Evolutionary conservation across 2,888 invertebrate species (phyloP).

Genomic region (Boloria selene): DNA sequence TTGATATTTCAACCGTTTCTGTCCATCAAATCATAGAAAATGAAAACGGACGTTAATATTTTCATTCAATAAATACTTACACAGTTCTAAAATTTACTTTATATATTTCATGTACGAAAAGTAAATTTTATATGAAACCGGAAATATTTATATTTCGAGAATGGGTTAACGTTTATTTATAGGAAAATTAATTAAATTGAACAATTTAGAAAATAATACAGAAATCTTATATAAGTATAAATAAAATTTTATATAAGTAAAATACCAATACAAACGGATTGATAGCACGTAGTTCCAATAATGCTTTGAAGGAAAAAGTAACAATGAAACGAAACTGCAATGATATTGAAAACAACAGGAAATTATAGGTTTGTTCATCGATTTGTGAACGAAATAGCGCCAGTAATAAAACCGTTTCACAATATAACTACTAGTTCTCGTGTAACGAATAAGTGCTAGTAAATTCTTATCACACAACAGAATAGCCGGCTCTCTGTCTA

Average conservation of each 20-base stretch:
- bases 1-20: slow-evolving; percentile 10
- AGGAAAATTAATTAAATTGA: too few relatives aligned
- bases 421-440: slow-evolving; percentile 13
- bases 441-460: background rate
- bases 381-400: slow-evolving; percentile 12
- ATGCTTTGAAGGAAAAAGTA: background rate
- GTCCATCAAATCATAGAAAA: slow-evolving; percentile 2
- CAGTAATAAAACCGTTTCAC: slow-evolving; percentile 8
- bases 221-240: too few relatives aligned
- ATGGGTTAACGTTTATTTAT: too few relatives aligned
- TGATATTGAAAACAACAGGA: slow-evolving; percentile 19
- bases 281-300: background rate
- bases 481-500: slow-evolving; percentile 12
- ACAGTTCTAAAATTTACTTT: too few relatives aligned
- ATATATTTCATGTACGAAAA: too few relatives aligned
- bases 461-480: slow-evolving; percentile 12
- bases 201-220: too few relatives aligned
- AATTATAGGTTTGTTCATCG: slow-evolving; percentile 13
- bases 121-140: too few relatives aligned
- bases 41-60: background rate
- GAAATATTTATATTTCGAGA: too few relatives aligned
- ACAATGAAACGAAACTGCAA: slow-evolving; percentile 10
- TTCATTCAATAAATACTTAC: too few relatives aligned
- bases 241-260: too few relatives aligned
- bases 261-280: too few relatives aligned